These are phyloP conservation scores for Gryon sp. DNA, from an alignment of 1,140 invertebrate species.

Conservation along the genomic window DNA sequence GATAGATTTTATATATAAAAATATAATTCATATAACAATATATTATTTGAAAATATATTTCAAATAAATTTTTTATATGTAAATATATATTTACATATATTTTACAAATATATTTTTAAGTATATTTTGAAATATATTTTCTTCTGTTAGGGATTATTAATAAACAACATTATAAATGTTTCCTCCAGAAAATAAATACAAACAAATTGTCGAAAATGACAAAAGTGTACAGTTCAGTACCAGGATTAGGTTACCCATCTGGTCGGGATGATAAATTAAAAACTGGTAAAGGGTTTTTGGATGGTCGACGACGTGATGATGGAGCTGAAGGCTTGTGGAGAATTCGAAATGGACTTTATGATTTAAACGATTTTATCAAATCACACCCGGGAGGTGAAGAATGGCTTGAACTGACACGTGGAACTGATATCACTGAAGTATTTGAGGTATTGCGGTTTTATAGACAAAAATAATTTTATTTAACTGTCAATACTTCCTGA, in stretches of 20 bases:
- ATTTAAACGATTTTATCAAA: conserved; percentile 84
- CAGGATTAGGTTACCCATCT: conserved; percentile 64
- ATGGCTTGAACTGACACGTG: conserved; percentile 86
- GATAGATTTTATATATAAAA: too few relatives aligned
- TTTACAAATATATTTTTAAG: too few relatives aligned
- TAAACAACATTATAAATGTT: too few relatives aligned
- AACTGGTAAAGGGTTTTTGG: conserved; percentile 74
- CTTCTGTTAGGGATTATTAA: too few relatives aligned
- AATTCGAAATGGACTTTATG: conserved; percentile 87
- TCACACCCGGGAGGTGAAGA: conserved; percentile 89
- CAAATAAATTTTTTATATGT: too few relatives aligned
- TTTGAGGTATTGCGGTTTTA: conserved; percentile 85
- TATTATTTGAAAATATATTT: too few relatives aligned
- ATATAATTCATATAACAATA: too few relatives aligned
- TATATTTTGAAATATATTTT: too few relatives aligned
- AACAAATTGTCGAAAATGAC: conserved; percentile 24
- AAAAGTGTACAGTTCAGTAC: conserved; percentile 67
- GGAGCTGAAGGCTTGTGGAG: conserved; percentile 89
- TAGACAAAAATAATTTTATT: too few relatives aligned
- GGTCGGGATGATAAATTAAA: conserved; percentile 52
- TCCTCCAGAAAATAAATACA: too few relatives aligned
- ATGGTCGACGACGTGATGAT: conserved; percentile 84
- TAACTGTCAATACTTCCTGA: too few relatives aligned
- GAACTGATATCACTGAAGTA: conserved; percentile 88
- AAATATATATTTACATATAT: too few relatives aligned